Evolutionary conservation across 2,888 invertebrate genomes (phyloP).

Genomic region (Dysmachus trigonus): DNA sequence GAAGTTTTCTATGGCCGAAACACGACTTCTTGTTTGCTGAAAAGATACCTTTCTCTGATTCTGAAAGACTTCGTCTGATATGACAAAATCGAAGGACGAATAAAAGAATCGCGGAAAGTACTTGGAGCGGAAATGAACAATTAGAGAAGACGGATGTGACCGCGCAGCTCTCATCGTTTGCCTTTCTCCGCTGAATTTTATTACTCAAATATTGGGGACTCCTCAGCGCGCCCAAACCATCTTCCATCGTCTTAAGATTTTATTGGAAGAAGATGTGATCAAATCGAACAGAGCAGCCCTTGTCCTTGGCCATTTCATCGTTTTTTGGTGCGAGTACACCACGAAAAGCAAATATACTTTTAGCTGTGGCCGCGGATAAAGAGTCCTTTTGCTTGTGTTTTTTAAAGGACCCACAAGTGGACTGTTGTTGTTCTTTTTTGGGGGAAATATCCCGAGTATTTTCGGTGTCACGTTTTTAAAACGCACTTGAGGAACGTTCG

Average conservation of each 20-base stretch:
- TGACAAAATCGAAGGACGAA: neutral
- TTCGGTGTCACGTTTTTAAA: slow-evolving; percentile 9
- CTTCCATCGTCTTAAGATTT: neutral
- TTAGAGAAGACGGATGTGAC: slow-evolving; percentile 12
- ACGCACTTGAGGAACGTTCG: neutral
- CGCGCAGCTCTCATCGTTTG: neutral
- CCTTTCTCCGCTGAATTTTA: neutral
- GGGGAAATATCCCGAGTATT: neutral
- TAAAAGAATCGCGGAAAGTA: neutral
- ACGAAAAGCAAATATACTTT: neutral
- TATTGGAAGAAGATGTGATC: neutral
- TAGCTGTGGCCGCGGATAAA: neutral
- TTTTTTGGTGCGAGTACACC: neutral
- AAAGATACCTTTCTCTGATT: neutral
- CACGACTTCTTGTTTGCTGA: neutral
- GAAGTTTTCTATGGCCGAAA: neutral
- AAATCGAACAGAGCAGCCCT: neutral
- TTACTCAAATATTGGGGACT: neutral
- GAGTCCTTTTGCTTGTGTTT: neutral
- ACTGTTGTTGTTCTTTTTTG: neutral
- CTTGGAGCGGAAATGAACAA: slow-evolving; percentile 15
- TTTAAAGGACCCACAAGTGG: neutral
- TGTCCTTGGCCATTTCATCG: neutral
- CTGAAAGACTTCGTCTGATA: neutral
- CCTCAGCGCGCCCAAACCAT: neutral